These are phyloP conservation scores for Anas platyrhynchos DNA, from an alignment of 2,113 vertebrate species.

Conservation along the genomic window DNA sequence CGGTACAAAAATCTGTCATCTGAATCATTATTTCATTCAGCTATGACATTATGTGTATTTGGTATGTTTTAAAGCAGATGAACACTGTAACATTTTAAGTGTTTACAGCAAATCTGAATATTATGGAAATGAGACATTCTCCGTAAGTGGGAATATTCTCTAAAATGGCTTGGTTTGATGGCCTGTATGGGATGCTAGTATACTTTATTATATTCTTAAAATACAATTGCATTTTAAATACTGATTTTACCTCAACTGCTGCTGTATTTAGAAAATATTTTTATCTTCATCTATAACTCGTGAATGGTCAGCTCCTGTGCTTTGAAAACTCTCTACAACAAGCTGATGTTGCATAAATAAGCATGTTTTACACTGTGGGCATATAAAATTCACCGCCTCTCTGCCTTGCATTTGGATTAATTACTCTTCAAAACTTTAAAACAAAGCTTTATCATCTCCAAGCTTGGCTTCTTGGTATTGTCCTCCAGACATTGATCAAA, in stretches of 20 bases:
- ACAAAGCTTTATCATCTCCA: neutral
- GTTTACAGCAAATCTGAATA: constrained; percentile 13
- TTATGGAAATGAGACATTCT: constrained; percentile 26
- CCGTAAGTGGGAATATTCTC: neutral
- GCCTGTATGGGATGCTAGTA: neutral
- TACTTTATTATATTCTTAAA: neutral
- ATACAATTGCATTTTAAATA: neutral
- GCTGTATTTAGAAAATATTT: neutral
- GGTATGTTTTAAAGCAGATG: constrained; percentile 11
- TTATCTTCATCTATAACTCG: constrained; percentile 22
- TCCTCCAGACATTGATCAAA: constrained; percentile 58
- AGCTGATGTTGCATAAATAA: constrained; percentile 9
- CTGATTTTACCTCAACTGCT: neutral
- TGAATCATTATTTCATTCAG: neutral
- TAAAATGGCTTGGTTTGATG: neutral
- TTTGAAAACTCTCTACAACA: neutral
- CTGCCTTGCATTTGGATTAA: constrained; percentile 5
- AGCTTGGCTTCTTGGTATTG: neutral
- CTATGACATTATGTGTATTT: neutral
- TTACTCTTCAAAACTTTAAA: constrained; percentile 3
- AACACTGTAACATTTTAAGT: neutral
- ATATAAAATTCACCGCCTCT: neutral
- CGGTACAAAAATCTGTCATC: neutral
- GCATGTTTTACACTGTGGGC: constrained; percentile 2
- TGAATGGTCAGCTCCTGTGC: neutral